phyloP scores from a whole-genome alignment of 2,888 invertebrate species.

The Drosophila flavopinicola region DNA sequence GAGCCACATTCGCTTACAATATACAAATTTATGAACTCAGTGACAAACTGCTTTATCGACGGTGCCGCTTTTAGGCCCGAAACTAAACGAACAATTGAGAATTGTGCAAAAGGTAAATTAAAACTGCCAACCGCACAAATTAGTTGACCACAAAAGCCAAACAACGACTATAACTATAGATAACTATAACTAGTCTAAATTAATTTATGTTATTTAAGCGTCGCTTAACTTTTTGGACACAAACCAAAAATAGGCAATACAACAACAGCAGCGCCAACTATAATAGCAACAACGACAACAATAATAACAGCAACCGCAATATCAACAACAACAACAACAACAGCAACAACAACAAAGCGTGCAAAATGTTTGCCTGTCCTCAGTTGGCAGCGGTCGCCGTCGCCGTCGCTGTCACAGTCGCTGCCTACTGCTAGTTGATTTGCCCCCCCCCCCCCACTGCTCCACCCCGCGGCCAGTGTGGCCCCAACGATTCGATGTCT shows the following conservation, averaged over 20 bases:
- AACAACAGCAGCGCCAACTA: constrained; percentile 7
- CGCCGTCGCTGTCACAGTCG: constrained; percentile 37
- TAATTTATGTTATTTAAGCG: constrained; percentile 74
- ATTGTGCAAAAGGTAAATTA: constrained; percentile 23
- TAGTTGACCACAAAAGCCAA: constrained; percentile 58
- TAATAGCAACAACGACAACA: constrained; percentile 12
- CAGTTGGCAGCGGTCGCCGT: constrained; percentile 40
- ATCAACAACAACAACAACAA: constrained; percentile 10
- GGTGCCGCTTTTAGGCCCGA: not conserved
- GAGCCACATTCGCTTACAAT: not conserved
- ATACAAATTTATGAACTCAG: constrained; percentile 10
- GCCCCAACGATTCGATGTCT: constrained; percentile 12
- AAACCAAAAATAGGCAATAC: constrained; percentile 37
- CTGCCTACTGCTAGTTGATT: constrained; percentile 49
- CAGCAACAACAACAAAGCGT: constrained; percentile 23
- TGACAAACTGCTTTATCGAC: constrained; percentile 4
- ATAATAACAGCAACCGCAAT: constrained; percentile 6
- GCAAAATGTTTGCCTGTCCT: constrained; percentile 41
- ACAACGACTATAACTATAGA: constrained; percentile 24
- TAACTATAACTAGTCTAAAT: constrained; percentile 60
- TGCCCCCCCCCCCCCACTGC: not conserved
- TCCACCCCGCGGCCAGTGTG: not conserved
- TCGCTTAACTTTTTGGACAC: constrained; percentile 46
- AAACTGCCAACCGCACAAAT: constrained; percentile 64
- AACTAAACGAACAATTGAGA: constrained; percentile 17